Evolutionary conservation across 2,797 vertebrate species (phyloP).

Genomic region (Luscinia luscinia): DNA sequence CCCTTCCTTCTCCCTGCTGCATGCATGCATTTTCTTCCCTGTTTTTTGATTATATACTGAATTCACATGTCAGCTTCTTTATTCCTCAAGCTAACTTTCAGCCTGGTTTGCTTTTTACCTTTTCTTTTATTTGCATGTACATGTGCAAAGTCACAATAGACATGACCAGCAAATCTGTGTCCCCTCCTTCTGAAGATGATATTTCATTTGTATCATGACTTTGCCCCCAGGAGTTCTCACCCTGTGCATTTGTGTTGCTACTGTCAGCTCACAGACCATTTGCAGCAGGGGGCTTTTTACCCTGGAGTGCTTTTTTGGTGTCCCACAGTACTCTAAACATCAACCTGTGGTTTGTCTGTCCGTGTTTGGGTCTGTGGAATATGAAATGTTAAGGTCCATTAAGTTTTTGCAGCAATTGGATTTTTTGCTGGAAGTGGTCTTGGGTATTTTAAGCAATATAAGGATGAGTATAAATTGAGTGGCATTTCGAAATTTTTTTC

Average conservation of each 20-base stretch:
- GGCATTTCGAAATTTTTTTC: slow-evolving; percentile 41
- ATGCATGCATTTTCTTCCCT: not conserved
- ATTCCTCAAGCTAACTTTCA: not conserved
- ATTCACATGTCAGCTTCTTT: not conserved
- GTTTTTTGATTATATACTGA: not conserved
- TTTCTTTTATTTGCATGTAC: not conserved
- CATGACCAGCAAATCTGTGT: not conserved
- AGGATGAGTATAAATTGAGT: slow-evolving; percentile 50
- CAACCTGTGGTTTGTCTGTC: slow-evolving; percentile 28
- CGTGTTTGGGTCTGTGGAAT: not conserved
- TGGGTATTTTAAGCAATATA: slow-evolving; percentile 40
- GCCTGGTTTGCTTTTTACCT: not conserved
- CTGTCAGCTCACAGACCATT: slow-evolving; percentile 27
- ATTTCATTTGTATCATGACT: not conserved
- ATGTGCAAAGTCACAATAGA: not conserved
- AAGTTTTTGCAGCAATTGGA: slow-evolving; percentile 46
- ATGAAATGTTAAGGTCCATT: slow-evolving; percentile 35
- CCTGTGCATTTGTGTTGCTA: not conserved
- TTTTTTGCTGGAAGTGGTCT: slow-evolving; percentile 61
- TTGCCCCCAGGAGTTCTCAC: not conserved
- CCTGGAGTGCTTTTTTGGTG: slow-evolving; percentile 1
- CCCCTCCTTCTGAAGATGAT: not conserved
- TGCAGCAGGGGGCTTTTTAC: not conserved
- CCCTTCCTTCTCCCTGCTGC: not conserved
- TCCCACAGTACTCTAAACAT: not conserved